These are phyloP conservation scores for Tribolium freemani DNA, from an alignment of 2,888 invertebrate genomes.

Conservation along the genomic window DNA sequence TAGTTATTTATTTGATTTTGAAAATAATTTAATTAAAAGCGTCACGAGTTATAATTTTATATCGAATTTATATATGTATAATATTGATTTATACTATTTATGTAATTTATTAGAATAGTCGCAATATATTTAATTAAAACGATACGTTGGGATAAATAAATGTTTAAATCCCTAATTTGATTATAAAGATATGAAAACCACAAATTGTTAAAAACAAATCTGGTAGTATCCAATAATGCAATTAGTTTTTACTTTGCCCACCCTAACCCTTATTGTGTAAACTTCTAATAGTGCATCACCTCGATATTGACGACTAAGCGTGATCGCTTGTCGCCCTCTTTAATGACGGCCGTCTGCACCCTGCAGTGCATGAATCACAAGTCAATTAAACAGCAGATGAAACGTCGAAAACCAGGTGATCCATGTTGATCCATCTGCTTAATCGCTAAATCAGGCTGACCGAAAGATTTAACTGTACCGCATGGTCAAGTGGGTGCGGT, in stretches of 20 bases:
- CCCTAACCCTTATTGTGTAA: slow-evolving; percentile 43
- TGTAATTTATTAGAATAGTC: slow-evolving; percentile 22
- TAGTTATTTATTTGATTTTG: neutral
- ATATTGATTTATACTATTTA: slow-evolving; percentile 26
- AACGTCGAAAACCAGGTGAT: slow-evolving; percentile 57
- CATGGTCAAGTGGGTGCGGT: neutral
- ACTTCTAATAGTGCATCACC: slow-evolving; percentile 55
- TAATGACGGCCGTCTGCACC: slow-evolving; percentile 47
- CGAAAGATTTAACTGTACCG: slow-evolving; percentile 31
- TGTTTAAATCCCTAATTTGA: slow-evolving; percentile 21
- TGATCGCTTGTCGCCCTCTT: slow-evolving; percentile 41
- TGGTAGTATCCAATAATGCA: neutral
- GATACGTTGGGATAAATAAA: slow-evolving; percentile 12
- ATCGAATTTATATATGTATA: slow-evolving; percentile 2
- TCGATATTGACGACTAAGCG: slow-evolving; percentile 48
- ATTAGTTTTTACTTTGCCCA: slow-evolving; percentile 4
- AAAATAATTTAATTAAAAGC: slow-evolving; percentile 21
- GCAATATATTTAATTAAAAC: slow-evolving; percentile 25
- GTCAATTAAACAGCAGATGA: slow-evolving; percentile 61
- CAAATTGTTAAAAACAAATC: neutral
- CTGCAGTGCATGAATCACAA: slow-evolving; percentile 60
- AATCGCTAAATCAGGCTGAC: slow-evolving; percentile 45
- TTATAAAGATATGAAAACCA: neutral
- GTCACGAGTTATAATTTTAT: slow-evolving; percentile 23
- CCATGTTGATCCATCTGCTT: slow-evolving; percentile 56